Percentiles rank a stretch among this genome's conserved stretches.
Evolutionary conservation across 2,888 invertebrate genomes (phyloP).

Genomic region (Nycteola revayana): DNA sequence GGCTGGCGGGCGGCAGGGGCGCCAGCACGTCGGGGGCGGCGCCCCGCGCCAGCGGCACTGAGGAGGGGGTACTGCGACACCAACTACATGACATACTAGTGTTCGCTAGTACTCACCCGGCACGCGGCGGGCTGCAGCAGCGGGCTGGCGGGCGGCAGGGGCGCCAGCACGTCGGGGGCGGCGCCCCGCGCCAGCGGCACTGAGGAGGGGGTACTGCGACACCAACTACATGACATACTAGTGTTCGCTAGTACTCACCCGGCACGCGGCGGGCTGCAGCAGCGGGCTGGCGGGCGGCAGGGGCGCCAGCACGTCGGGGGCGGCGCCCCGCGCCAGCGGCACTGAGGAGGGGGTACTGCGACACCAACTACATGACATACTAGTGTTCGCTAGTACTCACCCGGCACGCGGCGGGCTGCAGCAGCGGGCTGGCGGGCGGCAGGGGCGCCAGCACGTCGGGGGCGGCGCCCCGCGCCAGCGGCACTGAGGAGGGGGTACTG

Average conservation of each 20-base stretch:
- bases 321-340: conserved; percentile 87
- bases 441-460: conserved; percentile 90
- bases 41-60: conserved; percentile 88
- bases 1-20: conserved; percentile 88
- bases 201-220: conserved; percentile 86
- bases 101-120: too few relatives aligned
- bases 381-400: too few relatives aligned
- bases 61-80: conserved; percentile 87
- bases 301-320: conserved; percentile 89
- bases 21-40: conserved; percentile 86
- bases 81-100: conserved; percentile 85
- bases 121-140: conserved; percentile 59
- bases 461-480: conserved; percentile 85
- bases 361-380: conserved; percentile 86
- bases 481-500: conserved; percentile 90
- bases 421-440: conserved; percentile 85
- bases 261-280: conserved; percentile 42
- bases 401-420: conserved; percentile 41
- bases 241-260: too few relatives aligned
- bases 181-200: conserved; percentile 88
- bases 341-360: conserved; percentile 85
- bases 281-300: conserved; percentile 87
- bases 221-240: conserved; percentile 86
- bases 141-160: conserved; percentile 87
- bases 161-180: conserved; percentile 87